Conservation (phyloP, 2,888 invertebrate genomes). For the Gandaritis pyraliata region DNA sequence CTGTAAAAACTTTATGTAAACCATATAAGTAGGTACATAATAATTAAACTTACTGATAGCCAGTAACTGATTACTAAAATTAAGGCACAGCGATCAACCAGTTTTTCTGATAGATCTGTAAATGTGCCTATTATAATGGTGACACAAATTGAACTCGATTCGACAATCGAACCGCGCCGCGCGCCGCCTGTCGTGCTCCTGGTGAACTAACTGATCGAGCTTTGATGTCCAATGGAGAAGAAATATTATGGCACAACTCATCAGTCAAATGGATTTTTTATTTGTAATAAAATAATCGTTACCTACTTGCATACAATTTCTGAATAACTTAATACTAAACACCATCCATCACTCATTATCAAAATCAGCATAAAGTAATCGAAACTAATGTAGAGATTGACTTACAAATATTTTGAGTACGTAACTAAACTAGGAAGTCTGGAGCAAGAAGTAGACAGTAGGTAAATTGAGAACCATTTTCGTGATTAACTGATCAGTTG, state of each 20-base stretch:
- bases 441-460: slow-evolving; percentile 22
- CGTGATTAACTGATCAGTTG: slow-evolving; percentile 69
- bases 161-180: too few species aligned
- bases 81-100: slow-evolving; percentile 52
- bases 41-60: background rate
- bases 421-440: slow-evolving; percentile 30
- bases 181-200: background rate
- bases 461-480: slow-evolving; percentile 44
- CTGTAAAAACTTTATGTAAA: background rate
- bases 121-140: slow-evolving; percentile 57
- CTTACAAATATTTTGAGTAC: background rate
- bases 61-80: background rate
- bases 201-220: slow-evolving; percentile 33
- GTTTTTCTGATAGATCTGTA: slow-evolving; percentile 58
- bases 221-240: slow-evolving; percentile 24
- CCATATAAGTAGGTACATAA: background rate
- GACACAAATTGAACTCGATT: slow-evolving; percentile 47
- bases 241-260: slow-evolving; percentile 4
- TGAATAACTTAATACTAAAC: background rate
- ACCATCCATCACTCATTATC: background rate
- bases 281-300: background rate
- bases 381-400: background rate
- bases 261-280: slow-evolving; percentile 9
- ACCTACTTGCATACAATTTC: slow-evolving; percentile 8
- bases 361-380: background rate